Conservation (phyloP, 1,140 invertebrate species). For the Bombus terrestris region DNA sequence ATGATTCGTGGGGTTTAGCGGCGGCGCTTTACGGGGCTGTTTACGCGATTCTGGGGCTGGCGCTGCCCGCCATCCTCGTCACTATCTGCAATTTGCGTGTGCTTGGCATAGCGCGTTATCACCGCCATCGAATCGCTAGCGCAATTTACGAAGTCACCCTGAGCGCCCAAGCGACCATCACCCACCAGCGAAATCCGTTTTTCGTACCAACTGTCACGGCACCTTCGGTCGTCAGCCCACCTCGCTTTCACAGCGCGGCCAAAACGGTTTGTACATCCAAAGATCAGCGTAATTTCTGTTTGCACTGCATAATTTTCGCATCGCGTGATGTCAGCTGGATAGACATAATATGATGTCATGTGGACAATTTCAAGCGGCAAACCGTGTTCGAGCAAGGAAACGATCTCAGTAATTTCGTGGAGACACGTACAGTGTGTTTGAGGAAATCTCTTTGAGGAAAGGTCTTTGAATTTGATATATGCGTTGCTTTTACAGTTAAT, state of each 20-base stretch:
- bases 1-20: slow-evolving; percentile 80
- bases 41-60: slow-evolving; percentile 86
- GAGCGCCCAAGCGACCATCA: slow-evolving; percentile 92
- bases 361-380: background rate
- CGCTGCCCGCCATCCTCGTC: slow-evolving; percentile 87
- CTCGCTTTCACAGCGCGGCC: slow-evolving; percentile 86
- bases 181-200: slow-evolving; percentile 90
- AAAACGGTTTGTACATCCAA: slow-evolving; percentile 83
- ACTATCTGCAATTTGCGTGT: slow-evolving; percentile 89
- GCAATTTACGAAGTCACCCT: slow-evolving; percentile 93
- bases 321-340: background rate
- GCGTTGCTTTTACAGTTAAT: too few species aligned
- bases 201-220: slow-evolving; percentile 85
- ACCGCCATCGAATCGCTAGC: slow-evolving; percentile 91
- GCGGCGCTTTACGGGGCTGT: slow-evolving; percentile 85
- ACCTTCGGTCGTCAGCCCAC: slow-evolving; percentile 83
- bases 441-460: too few species aligned
- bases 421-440: background rate
- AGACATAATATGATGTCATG: background rate
- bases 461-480: too few species aligned
- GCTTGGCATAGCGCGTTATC: slow-evolving; percentile 90
- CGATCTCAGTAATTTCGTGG: background rate
- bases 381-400: background rate
- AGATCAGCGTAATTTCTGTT: background rate
- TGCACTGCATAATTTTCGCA: slow-evolving; percentile 2